Evolutionary conservation across 2,113 vertebrate genomes (phyloP).

Genomic region (Pionites leucogaster): DNA sequence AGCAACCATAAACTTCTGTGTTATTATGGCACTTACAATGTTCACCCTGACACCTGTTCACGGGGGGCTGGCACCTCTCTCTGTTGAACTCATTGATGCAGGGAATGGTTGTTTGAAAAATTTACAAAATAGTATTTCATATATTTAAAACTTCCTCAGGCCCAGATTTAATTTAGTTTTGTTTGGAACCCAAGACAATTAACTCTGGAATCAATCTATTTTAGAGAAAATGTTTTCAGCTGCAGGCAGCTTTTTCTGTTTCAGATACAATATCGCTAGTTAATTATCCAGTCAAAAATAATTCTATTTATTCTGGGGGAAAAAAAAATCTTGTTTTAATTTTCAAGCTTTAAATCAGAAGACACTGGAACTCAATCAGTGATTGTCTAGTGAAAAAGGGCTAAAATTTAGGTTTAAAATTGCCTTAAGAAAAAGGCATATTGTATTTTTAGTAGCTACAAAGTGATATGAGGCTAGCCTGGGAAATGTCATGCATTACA

Average conservation of each 20-base stretch:
- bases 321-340: neutral
- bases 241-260: slow-evolving; percentile 25
- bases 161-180: slow-evolving; percentile 19
- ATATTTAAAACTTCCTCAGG: neutral
- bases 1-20: neutral
- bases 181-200: slow-evolving; percentile 13
- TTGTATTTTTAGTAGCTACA: neutral
- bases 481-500: neutral
- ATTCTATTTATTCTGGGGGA: slow-evolving; percentile 10
- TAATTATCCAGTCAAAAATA: slow-evolving; percentile 51
- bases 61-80: neutral
- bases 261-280: slow-evolving; percentile 17
- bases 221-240: slow-evolving; percentile 15
- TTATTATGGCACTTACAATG: neutral
- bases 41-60: neutral
- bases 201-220: slow-evolving; percentile 29
- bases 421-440: neutral
- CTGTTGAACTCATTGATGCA: neutral
- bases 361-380: slow-evolving; percentile 25
- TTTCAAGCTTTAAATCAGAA: slow-evolving; percentile 37
- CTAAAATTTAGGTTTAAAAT: neutral
- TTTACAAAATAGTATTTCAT: neutral
- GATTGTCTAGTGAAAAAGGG: slow-evolving; percentile 19
- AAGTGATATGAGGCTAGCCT: neutral
- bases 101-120: neutral